Base-by-base conservation (phyloP, 2,113 vertebrate species). In the Reinhardtius hippoglossoides region DNA sequence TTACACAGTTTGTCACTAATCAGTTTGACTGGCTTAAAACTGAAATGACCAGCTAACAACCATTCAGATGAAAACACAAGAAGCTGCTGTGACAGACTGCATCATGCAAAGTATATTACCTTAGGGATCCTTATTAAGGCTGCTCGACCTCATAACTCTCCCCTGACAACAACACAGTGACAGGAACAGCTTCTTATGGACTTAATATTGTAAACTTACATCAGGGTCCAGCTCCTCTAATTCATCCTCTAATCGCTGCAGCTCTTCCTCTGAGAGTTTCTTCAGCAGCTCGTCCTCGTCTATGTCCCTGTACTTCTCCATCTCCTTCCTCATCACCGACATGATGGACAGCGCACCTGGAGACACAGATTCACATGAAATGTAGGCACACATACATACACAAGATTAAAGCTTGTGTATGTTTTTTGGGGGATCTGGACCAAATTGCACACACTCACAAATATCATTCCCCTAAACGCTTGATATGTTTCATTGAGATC, bases 171-270 rank as follows among this genome's bases (percentile, higher is more conserved):
- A 76, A 72, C 76, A 67, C 1, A 60, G 50, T 20, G 76, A 84
- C 85, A 82, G 15, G 4, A 81, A 24, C 23, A 23, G 62, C 64
- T 65, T 54, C 67, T 54, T 69, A 57, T 40, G 23, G 73, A 64
- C 56, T 52, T 27, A 26, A 56, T 23, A 46, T 20, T 73, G 27
- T 67, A 67, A 70, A 95, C 97, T 96, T 86, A 99, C 98, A 67
- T 99, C 97, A 67, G 98, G 98, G 89, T 99, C 98, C 76, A 99
- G 93, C 88, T 99, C 98, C 80, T 98, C 95, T 82, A 99, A 90
- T 64, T 99, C 98, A 74, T 97, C 95, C 84, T 99, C 97, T 78
- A 99, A 90, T 50, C 96, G 95, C 82, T 92, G 93, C 67, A 99
- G 94, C 83, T 99, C 98, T 8, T 99, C 98, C 64, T 98, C 97